phyloP scores from a whole-genome alignment of 2,888 invertebrate species.

The Chromoteleia sp. region DNA sequence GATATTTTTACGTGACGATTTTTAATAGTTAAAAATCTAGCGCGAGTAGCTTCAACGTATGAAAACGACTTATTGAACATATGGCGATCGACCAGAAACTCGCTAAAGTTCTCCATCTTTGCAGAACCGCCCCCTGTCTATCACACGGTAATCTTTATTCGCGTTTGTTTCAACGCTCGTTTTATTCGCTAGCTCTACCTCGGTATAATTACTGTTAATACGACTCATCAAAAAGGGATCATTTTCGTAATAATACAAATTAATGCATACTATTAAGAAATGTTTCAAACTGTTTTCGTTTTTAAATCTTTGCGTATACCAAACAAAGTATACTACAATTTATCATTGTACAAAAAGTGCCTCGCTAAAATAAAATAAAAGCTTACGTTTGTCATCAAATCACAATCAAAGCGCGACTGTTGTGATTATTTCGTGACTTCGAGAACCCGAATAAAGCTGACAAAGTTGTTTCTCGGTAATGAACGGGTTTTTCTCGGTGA shows the following conservation, averaged over 20 bases:
- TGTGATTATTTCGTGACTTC: background rate
- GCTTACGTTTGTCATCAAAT: no score
- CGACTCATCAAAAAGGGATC: conserved; percentile 69
- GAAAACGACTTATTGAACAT: conserved; percentile 50
- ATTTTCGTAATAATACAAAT: conserved; percentile 65
- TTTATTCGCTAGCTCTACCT: conserved; percentile 75
- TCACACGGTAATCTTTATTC: conserved; percentile 77
- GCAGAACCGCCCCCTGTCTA: conserved; percentile 82
- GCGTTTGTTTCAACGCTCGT: conserved; percentile 59
- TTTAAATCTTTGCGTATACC: conserved; percentile 5
- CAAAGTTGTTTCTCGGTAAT: conserved; percentile 19
- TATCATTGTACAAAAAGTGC: no score
- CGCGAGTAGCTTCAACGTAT: background rate
- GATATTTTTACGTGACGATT: background rate
- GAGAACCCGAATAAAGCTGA: conserved; percentile 13
- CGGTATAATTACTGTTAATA: conserved; percentile 79
- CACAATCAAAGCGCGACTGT: no score
- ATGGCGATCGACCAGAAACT: conserved; percentile 67
- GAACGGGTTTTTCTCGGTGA: conserved; percentile 9
- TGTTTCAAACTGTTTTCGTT: conserved; percentile 29
- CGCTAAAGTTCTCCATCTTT: conserved; percentile 77
- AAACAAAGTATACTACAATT: conserved; percentile 15
- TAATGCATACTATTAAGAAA: conserved; percentile 45
- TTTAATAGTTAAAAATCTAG: background rate
- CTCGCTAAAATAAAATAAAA: no score